Evolutionary conservation across 2,888 invertebrate genomes (phyloP).

Genomic region (Pammene fasciana): DNA sequence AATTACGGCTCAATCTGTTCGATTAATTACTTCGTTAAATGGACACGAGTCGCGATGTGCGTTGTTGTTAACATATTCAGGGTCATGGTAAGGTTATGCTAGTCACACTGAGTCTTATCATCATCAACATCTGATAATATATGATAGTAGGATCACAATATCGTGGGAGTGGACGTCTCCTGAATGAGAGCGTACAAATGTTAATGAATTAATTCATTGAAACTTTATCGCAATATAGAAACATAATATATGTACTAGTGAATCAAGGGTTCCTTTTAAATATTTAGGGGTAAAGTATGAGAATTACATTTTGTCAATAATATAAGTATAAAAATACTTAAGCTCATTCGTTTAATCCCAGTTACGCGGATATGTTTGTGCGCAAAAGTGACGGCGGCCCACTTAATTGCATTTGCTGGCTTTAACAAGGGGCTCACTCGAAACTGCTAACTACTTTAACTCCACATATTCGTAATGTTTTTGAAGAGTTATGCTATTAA

Average conservation of each 20-base stretch:
- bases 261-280: too few species aligned
- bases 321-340: not conserved
- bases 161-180: too few species aligned
- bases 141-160: too few species aligned
- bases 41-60: slow-evolving; percentile 49
- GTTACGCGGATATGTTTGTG: not conserved
- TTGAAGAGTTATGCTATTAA: slow-evolving; percentile 17
- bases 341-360: not conserved
- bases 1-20: slow-evolving; percentile 67
- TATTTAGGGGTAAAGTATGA: too few species aligned
- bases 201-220: too few species aligned
- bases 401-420: slow-evolving; percentile 32
- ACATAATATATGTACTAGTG: too few species aligned
- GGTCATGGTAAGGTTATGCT: not conserved
- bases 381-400: slow-evolving; percentile 11
- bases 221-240: too few species aligned
- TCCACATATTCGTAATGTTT: slow-evolving; percentile 19
- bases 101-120: not conserved
- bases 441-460: slow-evolving; percentile 27
- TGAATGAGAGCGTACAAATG: too few species aligned
- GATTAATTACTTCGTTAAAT: slow-evolving; percentile 66
- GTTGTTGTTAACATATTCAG: slow-evolving; percentile 5
- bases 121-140: not conserved
- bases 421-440: slow-evolving; percentile 25
- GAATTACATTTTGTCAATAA: not conserved